Evolutionary conservation across 2,797 vertebrate genomes (phyloP), one percentile per base, ranked within the genome.

Genomic region (Smutsia temminckii): DNA sequence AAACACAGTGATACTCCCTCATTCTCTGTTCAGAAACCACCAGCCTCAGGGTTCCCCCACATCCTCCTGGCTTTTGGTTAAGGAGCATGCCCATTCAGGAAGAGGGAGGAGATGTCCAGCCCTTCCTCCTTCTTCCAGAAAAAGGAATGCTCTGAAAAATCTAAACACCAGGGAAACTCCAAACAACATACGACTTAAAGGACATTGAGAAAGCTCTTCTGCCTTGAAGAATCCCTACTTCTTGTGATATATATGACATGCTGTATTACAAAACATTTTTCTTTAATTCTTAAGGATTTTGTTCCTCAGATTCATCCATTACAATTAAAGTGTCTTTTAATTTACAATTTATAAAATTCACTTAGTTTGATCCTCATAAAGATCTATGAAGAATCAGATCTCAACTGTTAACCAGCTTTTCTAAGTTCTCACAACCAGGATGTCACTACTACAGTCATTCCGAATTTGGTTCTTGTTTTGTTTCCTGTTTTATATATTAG

Each of bases 231-330:
- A 40, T 57, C 9, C 57, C 16, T 89, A 21, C 32, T 77, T 86
- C 37, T 72, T 4, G 23, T 32, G 37, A 29, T 27, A 55, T 23
- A 9, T 23, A 7, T 14, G 46, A 69, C 84, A 40, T 68, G 5
- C 7, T 63, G 0, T 79, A 32, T 69, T 77, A 77, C 66, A 68
- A 91, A 85, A 80, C n/a, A 66, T 69, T 71, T 72, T 91, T 95
- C 32, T 77, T 94, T 71, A 68, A 79, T 78, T 3, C 29, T 85
- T 72, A 77, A 78, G 63, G 51, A 94, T 69, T 79, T 77, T 91
- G 29, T n/a, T 34, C 74, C 12, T 75, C 23, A 89, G 71, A 94
- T 66, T 84, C 17, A 80, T 91, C 21, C 12, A 77, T 13, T 85
- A 40, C 71, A 59, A 84, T 49, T 5, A 85, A 68, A 94, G 53